Evolutionary conservation across 2,888 invertebrate genomes (phyloP), one percentile per base, ranked within the genome.

Genomic region (Drymonia ruficornis): DNA sequence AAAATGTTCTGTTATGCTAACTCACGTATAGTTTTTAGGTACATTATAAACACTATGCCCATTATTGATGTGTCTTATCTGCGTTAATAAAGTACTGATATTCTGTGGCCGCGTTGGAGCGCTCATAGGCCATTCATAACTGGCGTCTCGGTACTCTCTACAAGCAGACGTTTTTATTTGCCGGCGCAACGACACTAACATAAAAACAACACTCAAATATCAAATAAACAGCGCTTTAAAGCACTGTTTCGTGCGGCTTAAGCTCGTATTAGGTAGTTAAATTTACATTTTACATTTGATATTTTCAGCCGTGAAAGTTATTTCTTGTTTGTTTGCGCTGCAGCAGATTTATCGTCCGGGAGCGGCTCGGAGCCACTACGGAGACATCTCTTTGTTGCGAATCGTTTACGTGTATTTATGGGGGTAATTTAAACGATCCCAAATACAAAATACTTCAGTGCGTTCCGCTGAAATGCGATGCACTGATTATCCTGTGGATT

Each of bases 231-330:
- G 80, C 77, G 81, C 83, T 87, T 86, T 84, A 82, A 81, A 87
- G 83, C 85, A 81, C 80, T 83, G 80, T 84, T 81, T 81, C 78
- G 81, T 80, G 66, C 76, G 74, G 79, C 84, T 85, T 81, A 80
- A 84, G 80, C 80, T 80, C 85, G 88, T 84, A 91, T 90, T 91
- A 91, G 89, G 90, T 86, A 87, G 84, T 91, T 89, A 89, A 89
- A 90, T 91, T 90, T 89, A 89, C 90, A 90, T 89, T 89, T 89
- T 86, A 84, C 88, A 87, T 89, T 89, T 89, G 87, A 89, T 89
- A 89, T 87, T 89, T 89, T 84, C 86, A 84, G 84, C 88, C 88
- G 89, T 89, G 89, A 87, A 87, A 84, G 84, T 86, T 83, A 87
- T 87, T 82, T 83, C 81, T 81, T 83, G 83, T 81, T 80, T 78